A percentile compares a stretch with the other conserved stretches of the same genome.
These are phyloP conservation scores for Drosophila mimica DNA, from an alignment of 2,888 invertebrate species.

Conservation along the genomic window DNA sequence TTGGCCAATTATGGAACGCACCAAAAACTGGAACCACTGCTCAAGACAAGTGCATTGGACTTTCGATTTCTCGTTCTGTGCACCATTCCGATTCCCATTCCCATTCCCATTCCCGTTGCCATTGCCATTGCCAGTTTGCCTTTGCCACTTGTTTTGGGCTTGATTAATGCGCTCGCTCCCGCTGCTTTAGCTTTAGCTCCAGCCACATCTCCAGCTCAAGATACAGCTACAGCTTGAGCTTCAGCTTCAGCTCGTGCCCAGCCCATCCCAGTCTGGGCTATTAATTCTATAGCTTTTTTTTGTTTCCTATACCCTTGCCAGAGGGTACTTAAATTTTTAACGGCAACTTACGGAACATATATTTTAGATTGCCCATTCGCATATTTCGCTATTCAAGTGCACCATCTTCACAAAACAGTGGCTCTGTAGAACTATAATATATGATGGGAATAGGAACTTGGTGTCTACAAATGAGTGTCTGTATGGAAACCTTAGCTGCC, in stretches of 20 bases:
- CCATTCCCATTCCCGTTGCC: not conserved
- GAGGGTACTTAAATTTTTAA: not conserved
- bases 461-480: not conserved
- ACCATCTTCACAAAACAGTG: not conserved
- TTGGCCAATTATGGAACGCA: constrained; percentile 75
- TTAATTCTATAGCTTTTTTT: constrained; percentile 66
- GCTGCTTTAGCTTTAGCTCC: constrained; percentile 39
- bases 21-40: constrained; percentile 48
- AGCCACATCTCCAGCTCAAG: constrained; percentile 17
- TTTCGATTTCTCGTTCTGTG: constrained; percentile 69
- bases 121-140: constrained; percentile 31
- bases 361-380: not conserved
- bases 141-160: constrained; percentile 72
- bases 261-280: constrained; percentile 61
- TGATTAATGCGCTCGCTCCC: constrained; percentile 71
- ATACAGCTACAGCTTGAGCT: constrained; percentile 53
- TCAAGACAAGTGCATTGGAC: constrained; percentile 73
- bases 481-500: not conserved
- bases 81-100: constrained; percentile 19
- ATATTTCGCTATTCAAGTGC: not conserved
- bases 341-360: not conserved
- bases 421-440: not conserved
- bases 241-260: constrained; percentile 62
- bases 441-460: not conserved
- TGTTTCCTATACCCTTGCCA: constrained; percentile 10